Percentiles rank a stretch among this genome's conserved stretches.
These are phyloP conservation scores for Taurulus bubalis DNA, from an alignment of 2,113 vertebrate genomes.

Conservation along the genomic window DNA sequence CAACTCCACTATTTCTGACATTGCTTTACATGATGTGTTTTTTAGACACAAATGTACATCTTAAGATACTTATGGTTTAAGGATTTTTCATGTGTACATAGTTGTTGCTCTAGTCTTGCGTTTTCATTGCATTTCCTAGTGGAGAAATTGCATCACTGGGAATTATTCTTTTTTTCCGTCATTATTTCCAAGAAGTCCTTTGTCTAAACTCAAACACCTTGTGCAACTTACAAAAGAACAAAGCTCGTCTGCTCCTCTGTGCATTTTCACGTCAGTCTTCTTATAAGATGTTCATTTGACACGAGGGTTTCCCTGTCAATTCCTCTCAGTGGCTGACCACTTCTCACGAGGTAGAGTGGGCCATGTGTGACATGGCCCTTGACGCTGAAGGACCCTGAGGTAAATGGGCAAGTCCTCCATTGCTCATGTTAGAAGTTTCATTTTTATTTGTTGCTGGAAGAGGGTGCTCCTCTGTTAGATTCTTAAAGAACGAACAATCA, in stretches of 20 bases:
- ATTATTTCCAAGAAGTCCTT: constrained; percentile 40
- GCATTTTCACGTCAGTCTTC: constrained; percentile 38
- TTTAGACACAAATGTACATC: constrained; percentile 18
- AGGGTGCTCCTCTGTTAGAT: constrained; percentile 74
- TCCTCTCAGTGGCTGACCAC: constrained; percentile 61
- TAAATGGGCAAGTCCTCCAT: constrained; percentile 56
- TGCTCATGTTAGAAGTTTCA: constrained; percentile 55
- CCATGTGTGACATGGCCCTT: constrained; percentile 57
- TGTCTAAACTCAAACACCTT: constrained; percentile 20
- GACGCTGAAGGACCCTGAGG: constrained; percentile 67
- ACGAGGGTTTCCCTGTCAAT: constrained; percentile 55
- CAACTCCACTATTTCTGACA: constrained; percentile 17
- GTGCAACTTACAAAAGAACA: constrained; percentile 28
- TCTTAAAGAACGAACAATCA: constrained; percentile 71
- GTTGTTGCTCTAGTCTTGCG: constrained; percentile 42
- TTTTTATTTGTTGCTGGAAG: constrained; percentile 63
- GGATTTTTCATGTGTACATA: constrained; percentile 12
- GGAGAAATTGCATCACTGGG: constrained; percentile 44
- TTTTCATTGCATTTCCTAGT: constrained; percentile 39
- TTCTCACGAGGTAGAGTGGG: constrained; percentile 60
- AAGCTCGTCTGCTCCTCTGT: constrained; percentile 3
- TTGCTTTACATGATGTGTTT: constrained; percentile 16
- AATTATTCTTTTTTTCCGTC: constrained; percentile 24
- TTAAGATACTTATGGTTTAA: constrained; percentile 9
- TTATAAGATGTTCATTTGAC: constrained; percentile 65